Evolutionary conservation across 2,113 vertebrate genomes (phyloP), one percentile per base, ranked within the genome.

Genomic region (Lampris incognitus): DNA sequence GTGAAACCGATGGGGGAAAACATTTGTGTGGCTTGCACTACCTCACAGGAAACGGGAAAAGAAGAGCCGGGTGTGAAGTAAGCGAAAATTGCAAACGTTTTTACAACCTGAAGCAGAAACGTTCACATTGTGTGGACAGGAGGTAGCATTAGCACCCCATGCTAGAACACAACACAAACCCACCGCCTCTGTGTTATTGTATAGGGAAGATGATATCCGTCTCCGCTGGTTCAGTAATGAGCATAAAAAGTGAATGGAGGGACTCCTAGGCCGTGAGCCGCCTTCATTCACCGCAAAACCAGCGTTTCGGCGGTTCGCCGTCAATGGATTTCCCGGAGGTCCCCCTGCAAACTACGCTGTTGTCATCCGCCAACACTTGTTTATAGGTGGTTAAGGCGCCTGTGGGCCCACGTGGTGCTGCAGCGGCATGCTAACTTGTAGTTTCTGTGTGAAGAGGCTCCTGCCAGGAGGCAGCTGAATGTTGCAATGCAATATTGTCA

Each of bases 311-410:
- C 13, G 78, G 75, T 67, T 58, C 65, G 64, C 48, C 52, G 49
- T 84, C 48, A 41, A 72, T 81, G 79, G 77, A 78, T 77, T 87
- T 84, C 82, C 55, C 80, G 74, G 67, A 49, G 57, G 52, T 57
- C 54, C 61, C 72, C 72, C 38, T 10, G 51, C 69, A 67, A 83
- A 69, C 65, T 82, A 78, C 83, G 66, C 63, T 86, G 83, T 87
- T 81, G 83, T 85, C 83, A 72, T 89, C 85, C 54, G 60, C 88
- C 86, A 67, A 86, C 90, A 85, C 83, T 58, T 75, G 65, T 3
- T 76, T 78, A 71, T 82, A 79, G 82, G 84, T 83, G 82, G 86
- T 79, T 70, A 51, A 50, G 70, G 66, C 54, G 68, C 87, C 80
- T 82, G 72, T 58, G 71, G 69, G 49, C 73, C 78, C 60, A 87